These are phyloP conservation scores for Miniopterus natalensis DNA, from an alignment of 2,113 vertebrate genomes.

Conservation along the genomic window DNA sequence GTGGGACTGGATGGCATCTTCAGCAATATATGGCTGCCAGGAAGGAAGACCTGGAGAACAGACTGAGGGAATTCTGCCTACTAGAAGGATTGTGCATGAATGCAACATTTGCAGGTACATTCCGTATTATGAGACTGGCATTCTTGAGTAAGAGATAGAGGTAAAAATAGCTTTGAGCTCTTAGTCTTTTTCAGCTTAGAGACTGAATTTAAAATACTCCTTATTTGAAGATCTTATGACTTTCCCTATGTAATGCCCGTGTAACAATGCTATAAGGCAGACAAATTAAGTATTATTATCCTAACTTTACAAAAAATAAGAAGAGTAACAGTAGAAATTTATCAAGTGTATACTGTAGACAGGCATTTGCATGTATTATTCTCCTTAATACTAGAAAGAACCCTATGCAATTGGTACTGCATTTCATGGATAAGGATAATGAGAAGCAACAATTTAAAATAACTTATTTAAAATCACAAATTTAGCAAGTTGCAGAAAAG, in stretches of 20 bases:
- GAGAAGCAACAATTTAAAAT: neutral
- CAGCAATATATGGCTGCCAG: neutral
- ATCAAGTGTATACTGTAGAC: neutral
- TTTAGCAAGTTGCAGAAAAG: constrained; percentile 10
- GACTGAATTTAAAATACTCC: constrained; percentile 43
- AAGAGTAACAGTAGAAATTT: neutral
- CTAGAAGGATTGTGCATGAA: neutral
- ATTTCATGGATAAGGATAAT: constrained; percentile 25
- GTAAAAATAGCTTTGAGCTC: constrained; percentile 2
- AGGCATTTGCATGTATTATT: neutral
- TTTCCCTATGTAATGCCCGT: neutral
- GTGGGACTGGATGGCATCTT: neutral
- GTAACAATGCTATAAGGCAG: neutral
- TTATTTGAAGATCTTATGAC: constrained; percentile 4
- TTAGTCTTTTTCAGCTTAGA: constrained; percentile 43
- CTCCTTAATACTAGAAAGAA: constrained; percentile 21
- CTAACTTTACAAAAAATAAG: constrained; percentile 39
- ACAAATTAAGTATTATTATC: constrained; percentile 24
- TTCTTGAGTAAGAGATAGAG: constrained; percentile 18
- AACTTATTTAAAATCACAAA: constrained; percentile 23
- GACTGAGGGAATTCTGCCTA: neutral
- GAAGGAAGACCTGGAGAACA: neutral
- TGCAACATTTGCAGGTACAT: neutral
- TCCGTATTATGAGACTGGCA: neutral
- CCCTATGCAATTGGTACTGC: neutral